Evolutionary conservation across 2,113 vertebrate genomes (phyloP).

Genomic region (Pleuronectes platessa): DNA sequence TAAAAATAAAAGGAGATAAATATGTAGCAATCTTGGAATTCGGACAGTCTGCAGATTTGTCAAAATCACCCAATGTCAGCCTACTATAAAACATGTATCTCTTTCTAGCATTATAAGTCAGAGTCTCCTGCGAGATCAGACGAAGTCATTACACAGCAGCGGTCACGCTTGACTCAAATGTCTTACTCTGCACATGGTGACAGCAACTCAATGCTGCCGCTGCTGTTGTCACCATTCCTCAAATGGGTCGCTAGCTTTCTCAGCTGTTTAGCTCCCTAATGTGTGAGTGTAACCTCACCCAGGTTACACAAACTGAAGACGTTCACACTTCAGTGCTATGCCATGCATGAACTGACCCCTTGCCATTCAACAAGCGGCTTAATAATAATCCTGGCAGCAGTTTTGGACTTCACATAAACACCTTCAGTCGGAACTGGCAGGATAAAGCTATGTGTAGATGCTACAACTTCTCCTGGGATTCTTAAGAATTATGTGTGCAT

Average conservation of each 20-base stretch:
- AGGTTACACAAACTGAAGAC: constrained; percentile 60
- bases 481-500: background rate
- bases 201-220: constrained; percentile 70
- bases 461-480: constrained; percentile 3
- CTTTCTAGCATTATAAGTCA: background rate
- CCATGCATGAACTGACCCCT: constrained; percentile 11
- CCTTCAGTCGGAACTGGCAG: constrained; percentile 14
- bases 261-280: constrained; percentile 73
- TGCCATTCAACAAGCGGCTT: constrained; percentile 28
- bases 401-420: constrained; percentile 35
- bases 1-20: background rate
- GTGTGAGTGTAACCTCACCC: constrained; percentile 60
- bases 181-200: constrained; percentile 70
- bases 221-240: constrained; percentile 82
- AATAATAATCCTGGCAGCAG: constrained; percentile 13
- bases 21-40: background rate
- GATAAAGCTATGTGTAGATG: constrained; percentile 24
- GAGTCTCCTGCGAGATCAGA: background rate
- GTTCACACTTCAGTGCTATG: constrained; percentile 66
- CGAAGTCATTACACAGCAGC: constrained; percentile 51
- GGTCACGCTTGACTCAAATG: constrained; percentile 47
- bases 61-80: constrained; percentile 2
- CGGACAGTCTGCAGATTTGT: background rate
- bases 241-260: constrained; percentile 60
- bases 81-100: constrained; percentile 32